Base-by-base conservation (phyloP, 2,797 vertebrate species). In the Tadarida brasiliensis region DNA sequence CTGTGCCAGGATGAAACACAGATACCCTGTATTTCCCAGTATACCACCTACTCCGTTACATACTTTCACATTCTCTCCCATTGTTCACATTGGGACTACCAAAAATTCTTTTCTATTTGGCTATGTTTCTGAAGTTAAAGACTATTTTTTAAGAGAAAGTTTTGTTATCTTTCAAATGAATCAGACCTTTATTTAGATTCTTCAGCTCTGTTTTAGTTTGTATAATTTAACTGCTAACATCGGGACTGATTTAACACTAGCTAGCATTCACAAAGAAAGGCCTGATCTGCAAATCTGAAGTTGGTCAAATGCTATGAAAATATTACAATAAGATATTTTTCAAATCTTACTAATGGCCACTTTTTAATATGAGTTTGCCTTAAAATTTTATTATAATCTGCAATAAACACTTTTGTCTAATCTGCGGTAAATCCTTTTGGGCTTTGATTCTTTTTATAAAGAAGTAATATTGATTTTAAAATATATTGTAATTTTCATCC, bases 381-480 rank as follows among this genome's bases (percentile, higher is more conserved):
- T 89, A 86, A 47, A 88, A 63, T 51, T 65, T 56, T 65, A 20
- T 47, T 24, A 7, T 19, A 56, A 20, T 11, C 16, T 39, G 1
- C 71, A 47, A 30, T 1, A 65, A 54, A 35, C 67, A 8, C 20
- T 93, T 70, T 92, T 78, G n/a, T 87, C 5, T 77, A 22, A 26
- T 30, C 30, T 73, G 11, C 59, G 9, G 11, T 67, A 28, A 33
- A 70, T 87, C 73, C 33, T 59, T 86, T 19, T 54, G 33, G 73
- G 22, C 20, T 71, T 57, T 35, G 30, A 3, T 92, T 44, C 59
- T 26, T 85, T 70, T 59, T 73, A 61, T 19, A 17, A 65, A 83
- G 8, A 83, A 82, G 12, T 57, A 51, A 59, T 9, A 14, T 87
- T 73, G 30, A 17, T 54, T 96, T 87, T 26, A 51, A 92, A 78